These are phyloP conservation scores for Tragulus kanchil DNA, from an alignment of 2,113 vertebrate species.

Conservation along the genomic window DNA sequence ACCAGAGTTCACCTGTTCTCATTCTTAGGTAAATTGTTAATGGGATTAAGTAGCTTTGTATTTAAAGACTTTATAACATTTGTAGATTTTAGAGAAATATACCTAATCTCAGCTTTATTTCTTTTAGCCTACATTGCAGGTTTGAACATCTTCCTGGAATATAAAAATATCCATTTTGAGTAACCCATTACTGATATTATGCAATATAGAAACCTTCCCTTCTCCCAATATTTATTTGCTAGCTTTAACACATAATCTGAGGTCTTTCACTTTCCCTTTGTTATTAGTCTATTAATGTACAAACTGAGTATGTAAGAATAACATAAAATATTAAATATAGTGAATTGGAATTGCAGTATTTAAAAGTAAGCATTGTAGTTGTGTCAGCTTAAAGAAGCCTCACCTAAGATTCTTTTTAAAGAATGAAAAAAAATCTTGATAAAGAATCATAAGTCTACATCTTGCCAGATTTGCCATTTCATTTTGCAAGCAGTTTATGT, in stretches of 20 bases:
- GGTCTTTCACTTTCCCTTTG: neutral
- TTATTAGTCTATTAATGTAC: neutral
- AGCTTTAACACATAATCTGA: neutral
- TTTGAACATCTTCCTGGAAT: neutral
- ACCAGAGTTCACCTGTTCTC: neutral
- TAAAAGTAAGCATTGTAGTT: neutral
- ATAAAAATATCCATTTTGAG: neutral
- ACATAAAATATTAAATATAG: neutral
- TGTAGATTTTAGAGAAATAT: neutral
- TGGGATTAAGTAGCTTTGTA: neutral
- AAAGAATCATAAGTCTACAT: neutral
- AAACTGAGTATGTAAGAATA: conserved; percentile 21
- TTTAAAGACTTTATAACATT: neutral
- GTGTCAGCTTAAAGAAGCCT: neutral
- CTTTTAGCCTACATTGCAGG: neutral
- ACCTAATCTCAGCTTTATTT: conserved; percentile 43
- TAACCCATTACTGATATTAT: neutral
- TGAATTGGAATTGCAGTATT: neutral
- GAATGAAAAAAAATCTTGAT: conserved; percentile 13
- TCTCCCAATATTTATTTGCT: neutral
- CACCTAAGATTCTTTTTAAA: neutral
- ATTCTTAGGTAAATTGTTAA: neutral
- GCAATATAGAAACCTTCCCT: neutral
- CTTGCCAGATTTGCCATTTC: neutral
- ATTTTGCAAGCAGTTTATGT: neutral